Evolutionary conservation across 2,113 vertebrate genomes (phyloP).

Genomic region (Anseranas semipalmata): DNA sequence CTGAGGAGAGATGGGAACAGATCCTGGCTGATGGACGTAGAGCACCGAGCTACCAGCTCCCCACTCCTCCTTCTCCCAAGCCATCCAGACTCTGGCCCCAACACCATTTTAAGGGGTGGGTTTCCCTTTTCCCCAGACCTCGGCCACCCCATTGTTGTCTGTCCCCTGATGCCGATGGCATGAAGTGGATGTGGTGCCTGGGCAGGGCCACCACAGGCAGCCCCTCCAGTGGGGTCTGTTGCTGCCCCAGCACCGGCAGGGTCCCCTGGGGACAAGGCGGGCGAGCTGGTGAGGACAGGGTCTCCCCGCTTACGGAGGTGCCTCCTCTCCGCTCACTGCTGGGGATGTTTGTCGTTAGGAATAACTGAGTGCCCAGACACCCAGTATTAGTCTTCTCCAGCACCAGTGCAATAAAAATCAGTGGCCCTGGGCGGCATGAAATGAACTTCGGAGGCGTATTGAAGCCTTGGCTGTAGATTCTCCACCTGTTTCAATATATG

Average conservation of each 20-base stretch:
- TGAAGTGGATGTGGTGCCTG: neutral
- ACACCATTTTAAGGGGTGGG: neutral
- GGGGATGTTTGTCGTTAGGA: neutral
- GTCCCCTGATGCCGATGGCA: accelerated
- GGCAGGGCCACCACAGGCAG: neutral
- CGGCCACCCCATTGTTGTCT: accelerated
- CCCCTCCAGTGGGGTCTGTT: neutral
- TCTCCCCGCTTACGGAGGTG: neutral
- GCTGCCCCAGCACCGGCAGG: accelerated
- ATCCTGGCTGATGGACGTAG: accelerated
- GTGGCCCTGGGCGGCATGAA: neutral
- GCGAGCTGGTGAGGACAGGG: neutral
- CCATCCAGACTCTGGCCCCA: neutral
- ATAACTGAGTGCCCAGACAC: neutral
- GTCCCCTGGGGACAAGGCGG: accelerated
- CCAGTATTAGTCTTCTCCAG: neutral
- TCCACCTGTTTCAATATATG: slow-evolving; percentile 7
- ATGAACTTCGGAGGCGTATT: neutral
- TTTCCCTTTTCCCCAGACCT: neutral
- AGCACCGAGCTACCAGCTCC: accelerated
- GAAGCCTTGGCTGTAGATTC: slow-evolving; percentile 18
- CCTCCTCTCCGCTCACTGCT: neutral
- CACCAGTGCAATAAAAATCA: neutral
- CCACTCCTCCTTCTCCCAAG: neutral
- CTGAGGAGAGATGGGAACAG: neutral